phyloP scores from a whole-genome alignment of 2,113 vertebrate genomes.

The Entelurus aequoreus region DNA sequence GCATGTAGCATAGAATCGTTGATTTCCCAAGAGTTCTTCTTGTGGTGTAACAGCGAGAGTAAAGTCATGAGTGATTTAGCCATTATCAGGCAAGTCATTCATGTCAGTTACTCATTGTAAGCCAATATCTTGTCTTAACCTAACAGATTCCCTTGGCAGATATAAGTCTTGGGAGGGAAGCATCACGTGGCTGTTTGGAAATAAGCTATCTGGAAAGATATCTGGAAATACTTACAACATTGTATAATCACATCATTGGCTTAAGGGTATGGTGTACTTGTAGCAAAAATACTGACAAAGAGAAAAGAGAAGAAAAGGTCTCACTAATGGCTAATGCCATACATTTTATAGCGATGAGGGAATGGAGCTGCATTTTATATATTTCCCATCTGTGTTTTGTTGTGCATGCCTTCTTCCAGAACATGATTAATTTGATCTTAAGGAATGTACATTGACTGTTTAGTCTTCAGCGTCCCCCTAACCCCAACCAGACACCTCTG shows the following conservation, averaged over 20 bases:
- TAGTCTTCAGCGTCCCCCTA: conserved; percentile 43
- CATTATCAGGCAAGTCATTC: neutral
- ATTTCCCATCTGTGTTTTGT: conserved; percentile 21
- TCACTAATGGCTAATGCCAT: conserved; percentile 18
- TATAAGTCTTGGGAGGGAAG: conserved; percentile 28
- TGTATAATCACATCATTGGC: conserved; percentile 57
- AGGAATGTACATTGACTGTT: conserved; percentile 43
- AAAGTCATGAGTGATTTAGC: neutral
- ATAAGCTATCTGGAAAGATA: conserved; percentile 35
- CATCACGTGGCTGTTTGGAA: conserved; percentile 28
- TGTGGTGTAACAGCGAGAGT: neutral
- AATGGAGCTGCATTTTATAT: conserved; percentile 35
- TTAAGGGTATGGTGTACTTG: conserved; percentile 51
- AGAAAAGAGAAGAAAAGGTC: conserved; percentile 33
- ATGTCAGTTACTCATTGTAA: conserved; percentile 7
- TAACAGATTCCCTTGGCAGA: neutral
- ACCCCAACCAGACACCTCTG: conserved; percentile 31
- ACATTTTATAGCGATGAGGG: conserved; percentile 43
- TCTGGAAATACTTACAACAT: conserved; percentile 62
- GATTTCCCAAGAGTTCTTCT: neutral
- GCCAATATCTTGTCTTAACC: conserved; percentile 20
- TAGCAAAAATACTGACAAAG: conserved; percentile 46
- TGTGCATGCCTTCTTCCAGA: conserved; percentile 11
- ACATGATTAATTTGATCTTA: conserved; percentile 29
- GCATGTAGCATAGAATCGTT: neutral